These are phyloP conservation scores for Tringa solitaria DNA, from an alignment of 2,113 vertebrate species.

Conservation along the genomic window DNA sequence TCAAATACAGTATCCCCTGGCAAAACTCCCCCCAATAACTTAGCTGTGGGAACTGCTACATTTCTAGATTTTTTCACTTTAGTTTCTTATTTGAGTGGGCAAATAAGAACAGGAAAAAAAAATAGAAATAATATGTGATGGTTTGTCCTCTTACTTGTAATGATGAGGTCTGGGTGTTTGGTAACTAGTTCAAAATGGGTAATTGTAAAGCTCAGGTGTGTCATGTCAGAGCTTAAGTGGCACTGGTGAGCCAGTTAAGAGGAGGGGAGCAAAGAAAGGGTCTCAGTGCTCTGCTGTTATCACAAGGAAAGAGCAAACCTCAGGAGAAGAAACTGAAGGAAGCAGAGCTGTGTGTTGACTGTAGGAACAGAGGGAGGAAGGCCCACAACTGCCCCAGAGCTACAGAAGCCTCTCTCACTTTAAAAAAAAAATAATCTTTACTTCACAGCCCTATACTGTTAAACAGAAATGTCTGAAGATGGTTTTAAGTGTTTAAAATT, in stretches of 20 bases:
- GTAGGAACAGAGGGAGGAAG: not conserved
- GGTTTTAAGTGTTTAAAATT: not conserved
- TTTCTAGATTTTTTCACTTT: not conserved
- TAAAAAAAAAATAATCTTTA: not conserved
- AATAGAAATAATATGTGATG: not conserved
- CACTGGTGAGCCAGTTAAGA: not conserved
- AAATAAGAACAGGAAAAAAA: not conserved
- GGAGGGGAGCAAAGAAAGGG: not conserved
- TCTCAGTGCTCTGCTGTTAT: not conserved
- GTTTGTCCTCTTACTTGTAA: not conserved
- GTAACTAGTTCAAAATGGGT: not conserved
- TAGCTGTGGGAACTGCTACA: no score
- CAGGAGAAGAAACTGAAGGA: not conserved
- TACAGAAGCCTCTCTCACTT: not conserved
- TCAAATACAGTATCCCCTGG: not conserved
- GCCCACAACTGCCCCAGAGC: not conserved
- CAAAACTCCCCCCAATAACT: not conserved
- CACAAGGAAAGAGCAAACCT: not conserved
- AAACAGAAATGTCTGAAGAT: not conserved
- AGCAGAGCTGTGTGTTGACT: not conserved
- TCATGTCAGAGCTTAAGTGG: not conserved
- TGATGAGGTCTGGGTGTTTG: not conserved
- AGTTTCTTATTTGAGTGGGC: not conserved
- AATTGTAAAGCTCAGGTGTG: not conserved
- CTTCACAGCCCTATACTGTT: not conserved